These are phyloP conservation scores for Genyomyrus donnyi DNA, from an alignment of 2,113 vertebrate species.

Conservation along the genomic window DNA sequence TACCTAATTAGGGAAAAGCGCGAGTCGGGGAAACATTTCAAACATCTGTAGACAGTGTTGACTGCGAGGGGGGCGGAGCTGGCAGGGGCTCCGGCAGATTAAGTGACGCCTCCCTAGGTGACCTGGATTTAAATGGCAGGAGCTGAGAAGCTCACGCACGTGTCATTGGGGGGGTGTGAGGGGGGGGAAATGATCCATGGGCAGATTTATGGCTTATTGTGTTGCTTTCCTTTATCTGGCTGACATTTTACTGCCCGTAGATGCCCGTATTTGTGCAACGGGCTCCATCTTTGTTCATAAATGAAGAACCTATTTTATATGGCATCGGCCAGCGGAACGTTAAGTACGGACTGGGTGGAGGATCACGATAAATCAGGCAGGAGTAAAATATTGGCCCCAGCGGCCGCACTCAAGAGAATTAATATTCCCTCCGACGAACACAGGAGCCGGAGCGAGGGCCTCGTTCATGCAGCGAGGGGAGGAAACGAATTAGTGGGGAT, in stretches of 20 bases:
- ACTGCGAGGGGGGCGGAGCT: background rate
- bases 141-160: background rate
- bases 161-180: background rate
- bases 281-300: background rate
- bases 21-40: background rate
- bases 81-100: background rate
- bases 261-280: background rate
- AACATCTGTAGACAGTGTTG: background rate
- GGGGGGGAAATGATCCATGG: background rate
- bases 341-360: background rate
- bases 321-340: background rate
- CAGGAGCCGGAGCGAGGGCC: background rate
- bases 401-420: background rate
- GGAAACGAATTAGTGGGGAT: background rate
- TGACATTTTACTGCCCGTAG: conserved; percentile 17
- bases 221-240: background rate
- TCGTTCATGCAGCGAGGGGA: background rate
- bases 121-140: conserved; percentile 20
- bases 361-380: background rate
- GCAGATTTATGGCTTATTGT: conserved; percentile 5
- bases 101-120: conserved; percentile 33
- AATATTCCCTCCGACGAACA: background rate
- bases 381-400: background rate
- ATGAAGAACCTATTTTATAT: background rate
- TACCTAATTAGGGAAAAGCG: background rate